These are phyloP conservation scores for Halichondria panicea DNA, from an alignment of 37 sponge, comb jelly and placozoan genomes.

Conservation along the genomic window DNA sequence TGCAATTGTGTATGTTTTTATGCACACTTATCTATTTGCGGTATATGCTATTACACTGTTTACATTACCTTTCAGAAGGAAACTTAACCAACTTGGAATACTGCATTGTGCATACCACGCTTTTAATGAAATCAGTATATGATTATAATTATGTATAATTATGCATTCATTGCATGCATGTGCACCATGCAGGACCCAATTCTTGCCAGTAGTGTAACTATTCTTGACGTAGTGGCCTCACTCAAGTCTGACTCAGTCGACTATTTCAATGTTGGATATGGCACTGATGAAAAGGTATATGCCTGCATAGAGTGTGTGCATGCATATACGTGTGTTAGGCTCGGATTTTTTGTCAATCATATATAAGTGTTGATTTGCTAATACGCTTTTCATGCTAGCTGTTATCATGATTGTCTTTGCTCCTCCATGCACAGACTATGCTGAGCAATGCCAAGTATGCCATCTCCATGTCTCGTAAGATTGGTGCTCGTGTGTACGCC, in stretches of 20 bases:
- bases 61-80: no score
- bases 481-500: slow-evolving; percentile 95
- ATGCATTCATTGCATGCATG: background rate
- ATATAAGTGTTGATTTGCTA: no score
- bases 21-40: background rate
- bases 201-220: slow-evolving; percentile 76
- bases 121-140: no score
- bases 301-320: no score
- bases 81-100: background rate
- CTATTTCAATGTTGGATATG: slow-evolving; percentile 72
- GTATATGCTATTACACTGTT: background rate
- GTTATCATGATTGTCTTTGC: slow-evolving; percentile 8
- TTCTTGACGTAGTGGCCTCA: slow-evolving; percentile 90
- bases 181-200: slow-evolving; percentile 40
- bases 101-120: no score
- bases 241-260: slow-evolving; percentile 88
- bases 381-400: no score
- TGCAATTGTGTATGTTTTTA: background rate
- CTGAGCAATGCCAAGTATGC: slow-evolving; percentile 94
- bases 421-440: slow-evolving; percentile 54
- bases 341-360: no score
- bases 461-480: slow-evolving; percentile 94
- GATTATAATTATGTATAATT: background rate
- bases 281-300: slow-evolving; percentile 73
- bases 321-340: no score